Base-by-base conservation (phyloP, 2,888 invertebrate species). In the Villa cingulata region DNA sequence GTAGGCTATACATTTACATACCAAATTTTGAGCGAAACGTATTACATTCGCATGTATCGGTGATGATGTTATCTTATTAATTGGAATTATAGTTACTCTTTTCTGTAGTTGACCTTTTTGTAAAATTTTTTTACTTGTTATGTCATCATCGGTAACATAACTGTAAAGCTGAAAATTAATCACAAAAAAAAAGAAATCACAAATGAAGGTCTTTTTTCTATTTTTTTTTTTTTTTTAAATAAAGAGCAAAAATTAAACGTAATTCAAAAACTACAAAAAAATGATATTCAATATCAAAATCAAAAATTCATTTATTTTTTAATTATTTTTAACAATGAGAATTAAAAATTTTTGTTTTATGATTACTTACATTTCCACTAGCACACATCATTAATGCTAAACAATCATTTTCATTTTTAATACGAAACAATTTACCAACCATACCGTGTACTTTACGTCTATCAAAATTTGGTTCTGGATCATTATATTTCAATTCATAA, bases 81-180 rank as follows among this genome's bases (percentile, higher is more conserved):
- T 76, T 19, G 95, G 95, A 51, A 95, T 85, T 62, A 95, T 80
- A 47, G 92, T 95, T 46, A 83, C 83, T 49, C 94, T 77, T 17
- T 77, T 71, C 63, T 81, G 81, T 50, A 97, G 72, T 55, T 84
- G 76, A 1, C 94, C 94, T 51, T 76, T 75, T 68, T 90, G 78
- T 48, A 98, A 73, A 52, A 98, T 72, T 62, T 82, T 76, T 66
- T 90, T 91, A 58, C 86, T 84, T 0, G 89, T 87, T 45, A 73
- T 72, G 61, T 92, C 91, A 40, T 81, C 83, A 62, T 94, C 89
- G 34, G 92, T 89, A 43, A 96, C 83, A 49, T 95, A 83, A 71
- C 92, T 88, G 70, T 83, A 90, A 23, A 96, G 66, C 89, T 94
- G 64, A 40, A 71, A 67, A 57, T 23, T n/a, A n/a, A n/a, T n/a